phyloP scores from a whole-genome alignment of 2,797 vertebrate species.

The Saguinus oedipus region DNA sequence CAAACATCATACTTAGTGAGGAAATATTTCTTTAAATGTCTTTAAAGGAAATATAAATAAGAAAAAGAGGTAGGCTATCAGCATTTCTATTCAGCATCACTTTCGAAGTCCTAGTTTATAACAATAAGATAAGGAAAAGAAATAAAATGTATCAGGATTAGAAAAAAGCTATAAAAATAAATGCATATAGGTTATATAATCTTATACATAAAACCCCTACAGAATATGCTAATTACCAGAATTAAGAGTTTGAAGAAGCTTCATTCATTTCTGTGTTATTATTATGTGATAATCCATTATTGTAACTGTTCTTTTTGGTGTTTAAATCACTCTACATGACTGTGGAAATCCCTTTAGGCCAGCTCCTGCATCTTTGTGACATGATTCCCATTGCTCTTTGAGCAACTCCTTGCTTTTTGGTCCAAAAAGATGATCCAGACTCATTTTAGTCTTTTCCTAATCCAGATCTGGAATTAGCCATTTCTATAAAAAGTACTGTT shows the following conservation, averaged over 20 bases:
- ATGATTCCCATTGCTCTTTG: neutral
- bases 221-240: neutral
- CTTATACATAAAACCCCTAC: neutral
- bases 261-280: neutral
- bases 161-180: neutral
- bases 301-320: neutral
- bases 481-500: neutral
- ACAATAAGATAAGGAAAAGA: neutral
- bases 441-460: neutral
- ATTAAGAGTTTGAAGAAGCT: neutral
- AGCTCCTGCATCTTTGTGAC: neutral
- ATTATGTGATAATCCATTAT: neutral
- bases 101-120: neutral
- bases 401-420: neutral
- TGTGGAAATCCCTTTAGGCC: neutral
- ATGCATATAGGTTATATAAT: neutral
- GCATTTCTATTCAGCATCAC: neutral
- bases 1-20: neutral
- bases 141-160: neutral
- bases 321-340: neutral
- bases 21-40: neutral
- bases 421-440: neutral
- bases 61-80: neutral
- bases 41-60: neutral
- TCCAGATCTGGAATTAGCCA: neutral